A percentile compares a stretch with the other conserved stretches of the same genome.
Conservation (phyloP, 2,113 vertebrate species). For the Sitta europaea region DNA sequence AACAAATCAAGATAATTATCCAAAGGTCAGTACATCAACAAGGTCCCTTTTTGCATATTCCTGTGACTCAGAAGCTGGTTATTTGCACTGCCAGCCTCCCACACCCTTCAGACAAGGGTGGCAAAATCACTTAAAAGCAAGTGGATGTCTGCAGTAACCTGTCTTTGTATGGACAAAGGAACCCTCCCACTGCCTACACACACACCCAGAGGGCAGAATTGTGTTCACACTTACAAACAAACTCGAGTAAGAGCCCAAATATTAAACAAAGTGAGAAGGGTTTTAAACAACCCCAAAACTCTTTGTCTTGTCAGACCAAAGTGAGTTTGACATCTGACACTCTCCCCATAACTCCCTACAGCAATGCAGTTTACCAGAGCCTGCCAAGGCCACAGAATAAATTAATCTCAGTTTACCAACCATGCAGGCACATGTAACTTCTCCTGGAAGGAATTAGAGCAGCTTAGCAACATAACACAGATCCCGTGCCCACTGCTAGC, state of each 20-base stretch:
- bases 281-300: neutral
- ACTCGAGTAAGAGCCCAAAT: neutral
- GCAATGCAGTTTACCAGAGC: neutral
- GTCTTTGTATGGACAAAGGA: neutral
- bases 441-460: neutral
- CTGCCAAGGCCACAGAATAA: conserved; percentile 21
- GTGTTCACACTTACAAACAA: neutral
- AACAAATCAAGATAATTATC: conserved; percentile 19
- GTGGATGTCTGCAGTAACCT: neutral
- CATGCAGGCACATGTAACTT: neutral
- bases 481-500: neutral
- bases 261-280: neutral
- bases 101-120: neutral
- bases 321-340: neutral
- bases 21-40: neutral
- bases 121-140: neutral
- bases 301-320: neutral
- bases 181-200: neutral
- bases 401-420: neutral
- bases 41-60: neutral
- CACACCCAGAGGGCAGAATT: neutral
- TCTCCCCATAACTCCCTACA: neutral
- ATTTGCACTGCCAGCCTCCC: neutral
- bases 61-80: neutral
- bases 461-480: neutral